Evolutionary conservation across 2,113 vertebrate species (phyloP), one percentile per base, ranked within the genome.

Genomic region (Sphaerodactylus townsendi): DNA sequence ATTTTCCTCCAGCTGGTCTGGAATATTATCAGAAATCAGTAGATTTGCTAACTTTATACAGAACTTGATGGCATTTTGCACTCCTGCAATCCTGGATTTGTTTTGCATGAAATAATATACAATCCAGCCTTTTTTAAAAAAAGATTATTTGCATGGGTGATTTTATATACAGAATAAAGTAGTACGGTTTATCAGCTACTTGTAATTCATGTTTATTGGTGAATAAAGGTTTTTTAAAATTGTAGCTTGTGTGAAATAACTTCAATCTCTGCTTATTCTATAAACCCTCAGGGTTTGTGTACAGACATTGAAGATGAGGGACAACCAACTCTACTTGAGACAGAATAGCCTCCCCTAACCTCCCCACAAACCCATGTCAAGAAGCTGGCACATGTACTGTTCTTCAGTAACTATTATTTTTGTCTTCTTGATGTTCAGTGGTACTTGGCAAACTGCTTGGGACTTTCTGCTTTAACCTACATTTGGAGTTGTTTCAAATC

Each of bases 171-270:
- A 2, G 56, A 46, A 84, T 14, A 37, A 23, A 33, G 77, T 37
- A 28, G 23, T 0, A 39, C 28, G 48, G 0, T 88, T 81, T 77
- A 68, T 35, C 74, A 76, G 48, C 56, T 72, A 50, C 87, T 81
- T 88, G 77, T 86, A 79, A 81, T 81, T 87, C 56, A 81, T 1
- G 83, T 23, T 21, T 80, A 30, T 73, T 33, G 15, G 30, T 33
- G 2, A 94, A 93, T 93, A 93, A 94, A 91, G 10, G 33, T 13
- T 6, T 50, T 83, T 35, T 1, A 30, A 65, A 59, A 30, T 86
- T 80, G 84, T 88, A 92, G 13, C 5, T 37, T 44, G n/a, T 10
- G 9, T 5, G 62, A 0, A 17, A 33, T 50, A 79, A 28, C 25
- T 14, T 14, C 2, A 8, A 56, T 35, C 30, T 6, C n/a, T 62